Percentiles rank a stretch among this genome's conserved stretches.
Conservation (phyloP, 2,888 invertebrate species). For the Chrysolina haemoptera region DNA sequence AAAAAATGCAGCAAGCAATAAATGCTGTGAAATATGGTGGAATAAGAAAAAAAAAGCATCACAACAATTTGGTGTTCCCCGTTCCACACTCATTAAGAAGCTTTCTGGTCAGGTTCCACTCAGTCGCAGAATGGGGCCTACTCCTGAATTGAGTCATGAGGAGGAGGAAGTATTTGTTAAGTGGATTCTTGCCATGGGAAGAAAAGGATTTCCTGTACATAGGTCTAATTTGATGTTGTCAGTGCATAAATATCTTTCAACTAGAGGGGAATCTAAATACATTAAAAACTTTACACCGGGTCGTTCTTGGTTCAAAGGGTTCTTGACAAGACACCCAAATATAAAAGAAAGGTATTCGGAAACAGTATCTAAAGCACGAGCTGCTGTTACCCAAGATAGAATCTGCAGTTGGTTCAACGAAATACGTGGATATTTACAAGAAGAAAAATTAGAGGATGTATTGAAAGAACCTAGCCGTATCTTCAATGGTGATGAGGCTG, state of each 20-base stretch:
- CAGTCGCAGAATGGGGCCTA: background rate
- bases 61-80: background rate
- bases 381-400: background rate
- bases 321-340: background rate
- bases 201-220: background rate
- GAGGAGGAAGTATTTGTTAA: background rate
- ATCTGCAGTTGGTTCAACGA: background rate
- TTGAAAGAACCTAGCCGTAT: background rate
- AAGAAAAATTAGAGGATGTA: slow-evolving; percentile 3
- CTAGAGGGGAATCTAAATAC: background rate
- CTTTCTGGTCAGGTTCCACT: no score
- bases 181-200: background rate
- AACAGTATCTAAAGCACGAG: background rate
- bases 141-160: background rate
- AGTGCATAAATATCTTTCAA: background rate
- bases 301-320: background rate
- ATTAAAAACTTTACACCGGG: background rate
- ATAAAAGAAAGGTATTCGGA: slow-evolving; percentile 1
- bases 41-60: background rate
- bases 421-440: background rate
- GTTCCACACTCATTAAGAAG: no score
- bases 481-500: background rate
- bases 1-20: background rate
- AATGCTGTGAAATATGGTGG: background rate
- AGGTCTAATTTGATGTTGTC: background rate